Conservation (phyloP, 2,113 vertebrate genomes). For the Hemiprocne comata region DNA sequence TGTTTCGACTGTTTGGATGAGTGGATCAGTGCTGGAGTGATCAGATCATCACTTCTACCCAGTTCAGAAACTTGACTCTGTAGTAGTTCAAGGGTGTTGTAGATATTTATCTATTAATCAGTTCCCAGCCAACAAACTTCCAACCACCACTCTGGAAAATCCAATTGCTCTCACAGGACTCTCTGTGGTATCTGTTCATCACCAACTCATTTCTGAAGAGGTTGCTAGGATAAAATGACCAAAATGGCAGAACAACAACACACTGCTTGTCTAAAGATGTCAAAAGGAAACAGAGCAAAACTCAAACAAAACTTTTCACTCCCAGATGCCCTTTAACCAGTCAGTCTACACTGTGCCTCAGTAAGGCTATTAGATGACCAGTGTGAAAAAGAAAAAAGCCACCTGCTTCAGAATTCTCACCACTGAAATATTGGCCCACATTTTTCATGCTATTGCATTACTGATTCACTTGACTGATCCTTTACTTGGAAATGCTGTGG, state of each 20-base stretch:
- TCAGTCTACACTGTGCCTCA: background rate
- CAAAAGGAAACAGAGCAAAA: background rate
- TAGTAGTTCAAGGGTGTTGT: background rate
- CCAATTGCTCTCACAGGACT: background rate
- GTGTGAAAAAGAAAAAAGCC: background rate
- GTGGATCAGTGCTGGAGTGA: background rate
- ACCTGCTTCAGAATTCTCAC: background rate
- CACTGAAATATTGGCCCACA: background rate
- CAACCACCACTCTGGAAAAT: background rate
- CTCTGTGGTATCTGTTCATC: background rate
- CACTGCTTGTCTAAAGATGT: background rate
- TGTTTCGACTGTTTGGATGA: background rate
- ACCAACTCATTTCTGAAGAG: background rate
- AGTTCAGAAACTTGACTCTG: background rate
- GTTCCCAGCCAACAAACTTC: background rate
- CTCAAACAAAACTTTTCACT: background rate
- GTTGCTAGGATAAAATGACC: background rate
- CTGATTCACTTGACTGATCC: background rate
- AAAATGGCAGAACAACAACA: background rate
- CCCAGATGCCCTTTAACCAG: background rate
- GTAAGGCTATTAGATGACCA: background rate
- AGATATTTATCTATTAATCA: background rate
- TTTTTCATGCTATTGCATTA: background rate
- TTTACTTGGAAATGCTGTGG: constrained; percentile 19
- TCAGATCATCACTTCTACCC: background rate